Evolutionary conservation across 2,797 vertebrate species (phyloP), one percentile per base, ranked within the genome.

Genomic region (Neopelma chrysocephalum): DNA sequence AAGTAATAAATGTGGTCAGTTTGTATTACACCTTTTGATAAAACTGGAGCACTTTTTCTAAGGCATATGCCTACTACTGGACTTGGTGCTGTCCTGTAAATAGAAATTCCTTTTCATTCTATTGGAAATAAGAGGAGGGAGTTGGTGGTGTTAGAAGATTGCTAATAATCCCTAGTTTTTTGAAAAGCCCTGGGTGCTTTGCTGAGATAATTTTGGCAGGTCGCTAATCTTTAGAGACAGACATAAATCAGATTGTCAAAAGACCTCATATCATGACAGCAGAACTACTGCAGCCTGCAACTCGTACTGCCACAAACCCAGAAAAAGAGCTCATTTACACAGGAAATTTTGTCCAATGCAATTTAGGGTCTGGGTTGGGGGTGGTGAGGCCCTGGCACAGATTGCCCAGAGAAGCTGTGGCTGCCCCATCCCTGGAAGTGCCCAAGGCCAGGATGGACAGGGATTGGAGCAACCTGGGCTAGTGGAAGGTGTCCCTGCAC

Each of bases 161-260:
- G 57, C 31, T 82, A 86, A 83, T 66, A 96, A 82, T 43, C 43
- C 22, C 53, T 70, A 8, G 26, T 47, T 40, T 82, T 84, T 26
- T 78, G 36, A 87, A 95, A 89, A 84, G 27, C 50, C 38, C 69
- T 77, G 72, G 36, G 66, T 79, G 47, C 16, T 94, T 94, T 90
- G 15, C 27, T 77, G 14, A 40, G 13, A 71, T 65, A 6, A 43
- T 71, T 64, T 87, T 78, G 89, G 45, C 38, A 92, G 32, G 79
- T 82, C 27, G 58, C 61, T 60, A 87, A 81, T 75, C 27, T 57
- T 94, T 88, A 91, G 83, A 94, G 82, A 50, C 16, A 95, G 26
- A 72, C 20, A 94, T 92, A 82, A 92, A 82, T 82, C 65, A 92
- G 54, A 76, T 66, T 66, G 57, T 65, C 82, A 83, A 91, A 95